Percentiles rank a stretch among this genome's conserved stretches.
Evolutionary conservation across 2,797 vertebrate genomes (phyloP).

Genomic region (Meda fulgida): DNA sequence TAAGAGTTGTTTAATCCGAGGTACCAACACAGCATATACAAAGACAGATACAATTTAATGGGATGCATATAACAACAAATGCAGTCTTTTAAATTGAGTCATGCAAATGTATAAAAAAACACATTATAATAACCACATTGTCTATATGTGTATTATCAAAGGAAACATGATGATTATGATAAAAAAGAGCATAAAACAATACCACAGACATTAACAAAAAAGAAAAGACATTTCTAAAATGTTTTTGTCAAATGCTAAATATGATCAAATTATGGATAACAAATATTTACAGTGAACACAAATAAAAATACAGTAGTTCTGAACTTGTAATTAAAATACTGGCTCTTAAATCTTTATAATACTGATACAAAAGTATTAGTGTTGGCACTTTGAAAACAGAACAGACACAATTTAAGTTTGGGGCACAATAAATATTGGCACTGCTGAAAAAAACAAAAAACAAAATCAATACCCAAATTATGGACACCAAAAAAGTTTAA

Average conservation of each 20-base stretch:
- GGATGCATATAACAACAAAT: background rate
- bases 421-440: background rate
- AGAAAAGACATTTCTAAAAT: background rate
- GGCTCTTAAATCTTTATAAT: background rate
- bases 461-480: too few species aligned
- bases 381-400: background rate
- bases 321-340: background rate
- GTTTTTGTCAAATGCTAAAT: background rate
- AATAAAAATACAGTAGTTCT: background rate
- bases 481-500: background rate
- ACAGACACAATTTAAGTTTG: background rate
- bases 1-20: slow-evolving; percentile 26
- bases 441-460: background rate
- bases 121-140: background rate
- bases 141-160: background rate
- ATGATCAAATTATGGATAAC: background rate
- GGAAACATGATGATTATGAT: slow-evolving; percentile 1
- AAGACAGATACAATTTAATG: background rate
- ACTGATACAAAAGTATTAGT: background rate
- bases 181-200: background rate
- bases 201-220: background rate
- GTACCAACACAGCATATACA: background rate
- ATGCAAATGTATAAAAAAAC: background rate
- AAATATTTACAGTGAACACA: background rate
- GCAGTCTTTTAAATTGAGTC: background rate